Evolutionary conservation across 2,797 vertebrate genomes (phyloP), one percentile per base, ranked within the genome.

Genomic region (Choloepus didactylus): DNA sequence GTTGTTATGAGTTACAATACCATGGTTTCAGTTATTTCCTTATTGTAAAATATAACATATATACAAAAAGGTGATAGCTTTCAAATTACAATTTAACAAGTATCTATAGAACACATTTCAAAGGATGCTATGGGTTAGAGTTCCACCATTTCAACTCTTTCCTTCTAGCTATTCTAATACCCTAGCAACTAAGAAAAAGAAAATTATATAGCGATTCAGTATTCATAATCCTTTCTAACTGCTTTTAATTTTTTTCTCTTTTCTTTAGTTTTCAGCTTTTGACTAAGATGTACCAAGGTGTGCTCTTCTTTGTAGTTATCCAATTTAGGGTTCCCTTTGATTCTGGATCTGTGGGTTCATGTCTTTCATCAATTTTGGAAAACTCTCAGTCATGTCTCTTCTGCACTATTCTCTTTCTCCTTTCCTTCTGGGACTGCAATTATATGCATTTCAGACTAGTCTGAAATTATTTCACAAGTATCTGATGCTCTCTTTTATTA

Each of bases 291-390:
- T 84, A 16, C 51, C 70, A 75, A 29, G 15, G 21, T 73, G 44
- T 31, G 64, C 54, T 90, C 70, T 59, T 76, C 88, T 82, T 51
- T 94, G 75, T 92, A 51, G 82, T 83, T 94, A 81, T 77, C 60
- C 62, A 73, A 6, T 5, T 87, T 83, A 77, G 27, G 51, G 27
- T 69, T 90, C 49, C 41, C 54, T 70, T 21, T 73, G 19, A 31
- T 93, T 91, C 46, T 94, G 64, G 23, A 67, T 41, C 70, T 87
- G n/a, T 51, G 8, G 59, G 29, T 82, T 80, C 84, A 69, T 87
- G 44, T 75, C 67, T 87, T 93, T 87, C 19, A 75, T 56, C 91
- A 59, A 62, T 84, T 87, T 92, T 9, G 72, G n/a, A 25, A 75
- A 87, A 31, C 12, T 92, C 82, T 83, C 29, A 75, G 27, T 51